These are phyloP conservation scores for Drosophila anomelani DNA, from an alignment of 2,888 invertebrate species.

Conservation along the genomic window DNA sequence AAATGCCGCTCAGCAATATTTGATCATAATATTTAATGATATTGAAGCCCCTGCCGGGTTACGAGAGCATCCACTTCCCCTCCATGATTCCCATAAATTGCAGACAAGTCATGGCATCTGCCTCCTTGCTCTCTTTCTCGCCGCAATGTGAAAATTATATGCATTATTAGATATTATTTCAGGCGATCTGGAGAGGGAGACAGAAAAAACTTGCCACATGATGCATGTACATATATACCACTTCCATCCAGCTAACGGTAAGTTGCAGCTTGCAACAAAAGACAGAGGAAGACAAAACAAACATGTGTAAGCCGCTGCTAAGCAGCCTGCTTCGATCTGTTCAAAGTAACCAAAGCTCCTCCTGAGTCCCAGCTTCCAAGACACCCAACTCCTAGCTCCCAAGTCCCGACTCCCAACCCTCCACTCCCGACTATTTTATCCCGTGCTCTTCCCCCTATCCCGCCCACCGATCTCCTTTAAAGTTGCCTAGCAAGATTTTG, in stretches of 20 bases:
- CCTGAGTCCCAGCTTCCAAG: not conserved
- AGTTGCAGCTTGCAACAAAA: slow-evolving; percentile 64
- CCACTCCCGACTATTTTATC: not conserved
- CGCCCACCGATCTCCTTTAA: slow-evolving; percentile 49
- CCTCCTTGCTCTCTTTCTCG: slow-evolving; percentile 13
- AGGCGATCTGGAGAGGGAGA: slow-evolving; percentile 38
- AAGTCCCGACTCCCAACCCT: not conserved
- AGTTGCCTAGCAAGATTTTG: slow-evolving; percentile 77
- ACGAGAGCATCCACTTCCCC: slow-evolving; percentile 15
- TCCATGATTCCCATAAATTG: not conserved
- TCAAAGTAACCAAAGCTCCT: slow-evolving; percentile 5
- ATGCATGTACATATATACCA: slow-evolving; percentile 4
- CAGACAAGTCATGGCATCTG: not conserved
- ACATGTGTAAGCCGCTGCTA: slow-evolving; percentile 79
- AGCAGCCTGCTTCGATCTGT: slow-evolving; percentile 65
- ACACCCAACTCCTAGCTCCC: too few species aligned
- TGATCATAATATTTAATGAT: slow-evolving; percentile 72
- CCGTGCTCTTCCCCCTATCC: slow-evolving; percentile 7
- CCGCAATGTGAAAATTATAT: slow-evolving; percentile 73
- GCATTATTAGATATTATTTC: slow-evolving; percentile 79
- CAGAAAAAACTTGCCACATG: slow-evolving; percentile 31
- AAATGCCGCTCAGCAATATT: slow-evolving; percentile 63
- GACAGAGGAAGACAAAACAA: slow-evolving; percentile 67
- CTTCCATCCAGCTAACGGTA: slow-evolving; percentile 51
- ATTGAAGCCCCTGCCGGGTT: slow-evolving; percentile 49